These are phyloP conservation scores for Grus americana DNA, from an alignment of 2,113 vertebrate species.

Conservation along the genomic window DNA sequence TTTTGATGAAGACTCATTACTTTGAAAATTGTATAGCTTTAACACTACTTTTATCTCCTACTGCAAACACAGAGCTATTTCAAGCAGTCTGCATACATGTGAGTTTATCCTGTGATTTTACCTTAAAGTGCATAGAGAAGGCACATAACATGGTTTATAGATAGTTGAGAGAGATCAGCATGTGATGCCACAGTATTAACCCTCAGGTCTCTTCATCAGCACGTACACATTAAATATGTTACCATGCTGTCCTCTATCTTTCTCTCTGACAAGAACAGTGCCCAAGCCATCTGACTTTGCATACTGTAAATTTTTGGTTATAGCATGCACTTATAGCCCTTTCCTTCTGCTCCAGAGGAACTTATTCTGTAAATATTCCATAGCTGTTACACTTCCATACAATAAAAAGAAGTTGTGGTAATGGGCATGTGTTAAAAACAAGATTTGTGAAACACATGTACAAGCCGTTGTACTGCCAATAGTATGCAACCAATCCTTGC, in stretches of 20 bases:
- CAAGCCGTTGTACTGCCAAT: neutral
- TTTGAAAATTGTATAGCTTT: neutral
- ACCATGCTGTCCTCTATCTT: neutral
- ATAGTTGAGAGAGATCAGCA: neutral
- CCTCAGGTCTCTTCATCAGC: neutral
- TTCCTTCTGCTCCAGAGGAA: neutral
- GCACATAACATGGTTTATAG: neutral
- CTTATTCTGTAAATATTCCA: neutral
- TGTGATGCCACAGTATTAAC: neutral
- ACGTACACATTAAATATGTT: neutral
- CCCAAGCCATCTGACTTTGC: neutral
- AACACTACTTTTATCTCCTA: neutral
- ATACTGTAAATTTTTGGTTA: neutral
- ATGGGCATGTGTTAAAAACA: neutral
- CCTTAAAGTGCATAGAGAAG: neutral
- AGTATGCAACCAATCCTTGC: neutral
- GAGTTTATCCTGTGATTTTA: neutral
- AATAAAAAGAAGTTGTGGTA: neutral
- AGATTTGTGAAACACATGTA: neutral
- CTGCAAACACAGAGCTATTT: neutral
- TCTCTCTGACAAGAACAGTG: neutral
- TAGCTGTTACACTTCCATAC: neutral
- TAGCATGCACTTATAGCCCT: neutral
- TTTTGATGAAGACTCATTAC: neutral
- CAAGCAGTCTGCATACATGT: neutral